phyloP scores from a whole-genome alignment of 2,888 invertebrate species.

The Oscheius sp. region DNA sequence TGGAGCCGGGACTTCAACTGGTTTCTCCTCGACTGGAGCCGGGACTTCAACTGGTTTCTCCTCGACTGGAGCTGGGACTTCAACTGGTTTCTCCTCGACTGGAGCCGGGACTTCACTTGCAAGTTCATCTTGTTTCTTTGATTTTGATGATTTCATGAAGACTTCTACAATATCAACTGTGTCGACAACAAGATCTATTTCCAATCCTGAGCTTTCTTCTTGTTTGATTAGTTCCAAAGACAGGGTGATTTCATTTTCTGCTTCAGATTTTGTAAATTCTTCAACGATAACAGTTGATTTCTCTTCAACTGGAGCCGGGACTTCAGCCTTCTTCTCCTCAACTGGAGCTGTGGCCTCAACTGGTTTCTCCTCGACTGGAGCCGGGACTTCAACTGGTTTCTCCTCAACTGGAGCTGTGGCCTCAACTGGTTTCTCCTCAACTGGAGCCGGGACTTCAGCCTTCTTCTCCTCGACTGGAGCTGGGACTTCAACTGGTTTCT shows the following conservation, averaged over 20 bases:
- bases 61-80: background rate
- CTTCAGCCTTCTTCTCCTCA: background rate
- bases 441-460: no score
- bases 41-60: background rate
- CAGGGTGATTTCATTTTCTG: conserved; percentile 13
- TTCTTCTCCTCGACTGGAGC: no score
- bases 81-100: background rate
- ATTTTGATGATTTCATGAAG: background rate
- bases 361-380: background rate
- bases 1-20: background rate
- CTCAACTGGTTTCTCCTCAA: no score
- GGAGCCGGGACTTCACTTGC: background rate
- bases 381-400: background rate
- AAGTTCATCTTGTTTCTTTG: no score
- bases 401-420: background rate
- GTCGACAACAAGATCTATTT: background rate
- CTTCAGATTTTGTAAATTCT: background rate
- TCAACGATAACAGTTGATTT: background rate
- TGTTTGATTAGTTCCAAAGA: background rate
- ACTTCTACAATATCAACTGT: background rate
- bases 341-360: background rate
- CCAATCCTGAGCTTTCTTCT: background rate
- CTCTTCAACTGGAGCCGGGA: background rate
- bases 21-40: background rate
- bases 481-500: no score